A percentile compares a stretch with the other conserved stretches of the same genome.
These are phyloP conservation scores for Protobothrops flavoviridis DNA, from an alignment of 2,113 vertebrate species.

Conservation along the genomic window DNA sequence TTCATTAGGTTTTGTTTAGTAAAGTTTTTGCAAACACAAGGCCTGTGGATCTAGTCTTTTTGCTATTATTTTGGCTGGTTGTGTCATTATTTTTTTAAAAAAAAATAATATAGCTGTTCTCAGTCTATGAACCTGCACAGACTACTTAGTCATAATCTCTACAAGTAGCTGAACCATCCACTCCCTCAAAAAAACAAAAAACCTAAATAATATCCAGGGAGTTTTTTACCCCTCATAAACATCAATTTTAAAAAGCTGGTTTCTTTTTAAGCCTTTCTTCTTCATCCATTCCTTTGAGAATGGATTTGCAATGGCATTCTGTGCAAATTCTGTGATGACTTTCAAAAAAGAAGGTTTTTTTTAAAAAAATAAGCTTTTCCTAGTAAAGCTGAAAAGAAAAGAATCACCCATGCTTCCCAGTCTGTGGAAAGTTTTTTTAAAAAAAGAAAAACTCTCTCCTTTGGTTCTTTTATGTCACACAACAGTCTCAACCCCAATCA, in stretches of 20 bases:
- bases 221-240: conserved; percentile 23
- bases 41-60: conserved; percentile 45
- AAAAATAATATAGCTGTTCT: conserved; percentile 64
- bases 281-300: conserved; percentile 27
- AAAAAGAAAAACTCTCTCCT: conserved; percentile 13
- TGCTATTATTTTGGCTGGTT: conserved; percentile 61
- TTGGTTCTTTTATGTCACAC: conserved; percentile 68
- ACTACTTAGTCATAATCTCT: conserved; percentile 72
- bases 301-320: conserved; percentile 53
- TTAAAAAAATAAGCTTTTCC: conserved; percentile 44
- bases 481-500: conserved; percentile 89
- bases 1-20: conserved; percentile 48
- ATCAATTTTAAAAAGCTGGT: conserved; percentile 49
- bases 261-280: conserved; percentile 40
- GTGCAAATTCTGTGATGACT: conserved; percentile 46
- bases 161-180: conserved; percentile 59
- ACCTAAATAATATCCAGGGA: conserved; percentile 2
- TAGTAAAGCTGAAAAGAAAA: conserved; percentile 52
- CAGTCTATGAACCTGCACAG: conserved; percentile 86
- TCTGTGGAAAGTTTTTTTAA: conserved; percentile 10
- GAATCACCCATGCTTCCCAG: conserved; percentile 23
- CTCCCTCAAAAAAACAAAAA: conserved; percentile 29
- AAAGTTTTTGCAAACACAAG: conserved; percentile 49
- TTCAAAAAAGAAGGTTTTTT: conserved; percentile 58
- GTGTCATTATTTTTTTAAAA: conserved; percentile 29